Conservation (phyloP, 1,140 invertebrate species). For the Ectropis grisescens region DNA sequence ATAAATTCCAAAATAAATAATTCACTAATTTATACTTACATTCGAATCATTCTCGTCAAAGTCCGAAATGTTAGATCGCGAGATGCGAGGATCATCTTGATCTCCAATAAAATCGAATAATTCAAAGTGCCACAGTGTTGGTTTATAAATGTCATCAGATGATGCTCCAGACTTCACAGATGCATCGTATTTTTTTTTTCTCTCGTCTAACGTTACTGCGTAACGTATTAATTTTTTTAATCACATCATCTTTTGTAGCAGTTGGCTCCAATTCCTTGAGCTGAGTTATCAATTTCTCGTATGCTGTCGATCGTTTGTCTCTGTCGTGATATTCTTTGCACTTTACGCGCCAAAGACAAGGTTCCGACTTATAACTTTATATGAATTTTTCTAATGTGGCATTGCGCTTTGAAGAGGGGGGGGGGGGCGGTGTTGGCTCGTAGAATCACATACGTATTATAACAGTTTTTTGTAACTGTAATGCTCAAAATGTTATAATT, state of each 20-base stretch:
- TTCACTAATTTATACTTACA: slow-evolving; percentile 6
- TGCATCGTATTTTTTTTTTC: slow-evolving; percentile 5
- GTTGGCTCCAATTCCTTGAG: slow-evolving; percentile 3
- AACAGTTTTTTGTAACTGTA: too few relatives aligned
- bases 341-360: slow-evolving; percentile 1
- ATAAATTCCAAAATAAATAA: slow-evolving; percentile 4
- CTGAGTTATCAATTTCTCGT: slow-evolving; percentile 3
- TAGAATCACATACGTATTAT: too few relatives aligned
- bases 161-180: slow-evolving; percentile 6
- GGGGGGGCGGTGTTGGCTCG: too few relatives aligned
- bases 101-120: slow-evolving; percentile 7
- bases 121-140: slow-evolving; percentile 10
- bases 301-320: slow-evolving; percentile 2
- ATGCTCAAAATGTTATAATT: too few relatives aligned
- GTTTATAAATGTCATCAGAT: slow-evolving; percentile 6
- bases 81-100: slow-evolving; percentile 5
- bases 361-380: slow-evolving; percentile 3
- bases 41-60: slow-evolving; percentile 4
- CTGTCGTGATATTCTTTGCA: slow-evolving; percentile 5
- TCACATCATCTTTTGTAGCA: slow-evolving; percentile 6
- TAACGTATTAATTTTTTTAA: slow-evolving; percentile 10
- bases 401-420: slow-evolving; percentile 2
- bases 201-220: slow-evolving; percentile 8
- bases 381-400: slow-evolving; percentile 3
- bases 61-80: slow-evolving; percentile 5